These are phyloP conservation scores for Theodoxus fluviatilis DNA, from an alignment of 2,888 invertebrate genomes.

Conservation along the genomic window DNA sequence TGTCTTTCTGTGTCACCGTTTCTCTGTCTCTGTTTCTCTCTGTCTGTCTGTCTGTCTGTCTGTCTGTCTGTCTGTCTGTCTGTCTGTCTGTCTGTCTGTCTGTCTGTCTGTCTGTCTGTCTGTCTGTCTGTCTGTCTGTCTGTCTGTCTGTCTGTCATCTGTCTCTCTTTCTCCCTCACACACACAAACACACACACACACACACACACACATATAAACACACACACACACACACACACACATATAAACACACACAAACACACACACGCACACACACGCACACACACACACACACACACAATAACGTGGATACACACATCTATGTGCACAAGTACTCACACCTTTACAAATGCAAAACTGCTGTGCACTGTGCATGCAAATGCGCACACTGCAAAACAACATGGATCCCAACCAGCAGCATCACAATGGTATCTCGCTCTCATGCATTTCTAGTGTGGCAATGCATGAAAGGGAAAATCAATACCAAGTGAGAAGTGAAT, in stretches of 20 bases:
- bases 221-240: neutral
- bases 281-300: neutral
- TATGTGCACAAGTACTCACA: neutral
- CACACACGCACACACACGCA: constrained; percentile 2
- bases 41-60: neutral
- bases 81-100: neutral
- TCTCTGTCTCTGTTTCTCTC: too few relatives aligned
- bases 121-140: neutral
- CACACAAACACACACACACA: neutral
- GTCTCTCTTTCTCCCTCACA: neutral
- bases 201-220: neutral
- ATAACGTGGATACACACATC: constrained; percentile 1
- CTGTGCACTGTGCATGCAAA: too few relatives aligned
- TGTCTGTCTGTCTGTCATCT: neutral
- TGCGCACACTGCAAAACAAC: too few relatives aligned
- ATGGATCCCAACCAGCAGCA: too few relatives aligned
- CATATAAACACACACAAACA: neutral
- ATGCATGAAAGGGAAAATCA: too few relatives aligned
- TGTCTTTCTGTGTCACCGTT: neutral
- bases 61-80: neutral
- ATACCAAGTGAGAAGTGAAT: too few relatives aligned
- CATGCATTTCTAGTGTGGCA: too few relatives aligned
- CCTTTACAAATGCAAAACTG: neutral
- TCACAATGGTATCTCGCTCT: too few relatives aligned
- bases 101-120: neutral